Conservation (phyloP, 2,113 vertebrate species). For the Dicerorhinus sumatrensis region DNA sequence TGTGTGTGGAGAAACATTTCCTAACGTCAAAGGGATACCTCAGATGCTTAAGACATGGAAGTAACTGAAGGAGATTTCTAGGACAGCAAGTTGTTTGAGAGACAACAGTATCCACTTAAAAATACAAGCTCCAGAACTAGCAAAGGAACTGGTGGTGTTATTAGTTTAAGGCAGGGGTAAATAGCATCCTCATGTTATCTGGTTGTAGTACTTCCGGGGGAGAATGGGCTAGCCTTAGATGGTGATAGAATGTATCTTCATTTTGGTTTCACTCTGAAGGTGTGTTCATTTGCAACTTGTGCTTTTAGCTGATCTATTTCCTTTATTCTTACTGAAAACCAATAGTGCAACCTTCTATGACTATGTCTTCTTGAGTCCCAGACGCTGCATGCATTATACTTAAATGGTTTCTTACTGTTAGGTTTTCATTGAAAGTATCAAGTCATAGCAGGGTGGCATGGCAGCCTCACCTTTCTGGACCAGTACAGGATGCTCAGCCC, state of each 20-base stretch:
- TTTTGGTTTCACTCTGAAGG: conserved; percentile 35
- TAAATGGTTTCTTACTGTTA: background rate
- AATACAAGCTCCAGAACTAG: background rate
- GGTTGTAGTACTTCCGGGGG: background rate
- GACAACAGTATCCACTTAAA: background rate
- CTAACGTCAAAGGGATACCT: background rate
- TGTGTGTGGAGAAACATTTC: conserved; percentile 43
- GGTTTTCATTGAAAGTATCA: background rate
- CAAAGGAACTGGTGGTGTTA: background rate
- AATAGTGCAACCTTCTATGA: conserved; percentile 21
- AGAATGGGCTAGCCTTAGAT: background rate
- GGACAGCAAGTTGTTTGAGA: conserved; percentile 26
- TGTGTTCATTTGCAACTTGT: conserved; percentile 48
- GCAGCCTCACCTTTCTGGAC: background rate
- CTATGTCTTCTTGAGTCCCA: background rate
- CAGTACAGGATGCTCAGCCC: background rate
- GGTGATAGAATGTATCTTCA: conserved; percentile 32
- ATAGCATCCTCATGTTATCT: background rate
- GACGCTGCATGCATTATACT: background rate
- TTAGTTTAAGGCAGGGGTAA: conserved; percentile 29
- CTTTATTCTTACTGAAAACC: conserved; percentile 75
- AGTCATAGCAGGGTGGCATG: background rate
- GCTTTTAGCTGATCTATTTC: conserved; percentile 58
- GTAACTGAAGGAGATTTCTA: background rate
- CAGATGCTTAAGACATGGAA: background rate